Conservation (phyloP, 1,140 invertebrate genomes). For the Heliconius eleuchia region DNA sequence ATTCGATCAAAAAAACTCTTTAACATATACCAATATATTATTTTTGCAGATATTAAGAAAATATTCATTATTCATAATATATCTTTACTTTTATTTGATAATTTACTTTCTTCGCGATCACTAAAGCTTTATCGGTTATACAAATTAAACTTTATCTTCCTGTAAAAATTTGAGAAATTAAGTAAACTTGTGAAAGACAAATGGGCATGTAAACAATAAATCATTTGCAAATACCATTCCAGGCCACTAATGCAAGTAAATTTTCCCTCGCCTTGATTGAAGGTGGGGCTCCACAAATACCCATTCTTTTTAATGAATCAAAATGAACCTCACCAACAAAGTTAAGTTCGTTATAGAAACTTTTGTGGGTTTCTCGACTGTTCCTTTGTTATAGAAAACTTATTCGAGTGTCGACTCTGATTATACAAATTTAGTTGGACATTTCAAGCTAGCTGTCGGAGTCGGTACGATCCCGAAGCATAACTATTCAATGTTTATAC, state of each 20-base stretch:
- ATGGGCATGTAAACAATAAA: slow-evolving; percentile 13
- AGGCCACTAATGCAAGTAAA: slow-evolving; percentile 26
- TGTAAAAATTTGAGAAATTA: background rate
- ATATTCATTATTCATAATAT: no score
- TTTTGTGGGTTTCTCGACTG: slow-evolving; percentile 42
- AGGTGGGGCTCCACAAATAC: slow-evolving; percentile 35
- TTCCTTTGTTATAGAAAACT: slow-evolving; percentile 28
- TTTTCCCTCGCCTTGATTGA: slow-evolving; percentile 20
- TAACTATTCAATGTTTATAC: slow-evolving; percentile 39
- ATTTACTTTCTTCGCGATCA: no score
- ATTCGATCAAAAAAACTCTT: no score
- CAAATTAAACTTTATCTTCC: background rate
- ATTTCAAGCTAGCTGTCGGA: background rate
- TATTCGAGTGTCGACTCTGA: background rate
- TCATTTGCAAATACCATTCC: slow-evolving; percentile 21
- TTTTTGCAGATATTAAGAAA: no score
- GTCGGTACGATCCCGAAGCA: background rate
- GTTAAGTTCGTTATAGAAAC: slow-evolving; percentile 46
- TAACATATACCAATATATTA: no score
- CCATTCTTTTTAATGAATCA: slow-evolving; percentile 40
- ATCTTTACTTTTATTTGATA: no score
- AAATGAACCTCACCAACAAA: slow-evolving; percentile 44
- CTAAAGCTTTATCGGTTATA: no score
- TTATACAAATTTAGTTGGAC: slow-evolving; percentile 10
- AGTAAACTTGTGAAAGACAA: background rate